Conservation (phyloP, 2,797 vertebrate genomes). For the Syndactyla subalaris region DNA sequence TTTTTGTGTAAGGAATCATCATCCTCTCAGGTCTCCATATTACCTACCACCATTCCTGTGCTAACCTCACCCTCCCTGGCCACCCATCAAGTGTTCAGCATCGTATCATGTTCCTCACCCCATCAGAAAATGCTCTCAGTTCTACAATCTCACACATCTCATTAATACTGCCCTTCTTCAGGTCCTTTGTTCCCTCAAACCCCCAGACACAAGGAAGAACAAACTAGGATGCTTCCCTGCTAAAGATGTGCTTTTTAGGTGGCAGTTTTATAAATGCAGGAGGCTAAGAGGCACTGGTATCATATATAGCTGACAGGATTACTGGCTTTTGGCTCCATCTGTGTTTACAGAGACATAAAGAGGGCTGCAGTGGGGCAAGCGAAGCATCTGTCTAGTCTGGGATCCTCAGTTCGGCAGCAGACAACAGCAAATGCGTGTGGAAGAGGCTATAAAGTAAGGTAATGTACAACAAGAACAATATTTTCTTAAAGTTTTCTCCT, state of each 20-base stretch:
- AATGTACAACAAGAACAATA: not conserved
- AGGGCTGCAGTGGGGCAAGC: not conserved
- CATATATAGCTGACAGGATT: not conserved
- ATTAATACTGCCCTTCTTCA: not conserved
- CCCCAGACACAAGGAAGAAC: not conserved
- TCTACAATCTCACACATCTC: not conserved
- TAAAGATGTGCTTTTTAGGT: not conserved
- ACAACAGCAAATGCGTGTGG: not conserved
- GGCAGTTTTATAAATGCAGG: not conserved
- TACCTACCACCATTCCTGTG: not conserved
- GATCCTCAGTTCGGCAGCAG: not conserved
- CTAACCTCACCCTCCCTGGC: not conserved
- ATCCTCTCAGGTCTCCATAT: not conserved
- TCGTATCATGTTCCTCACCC: not conserved
- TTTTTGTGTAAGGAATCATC: not conserved
- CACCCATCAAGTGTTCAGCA: not conserved
- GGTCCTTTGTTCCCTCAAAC: not conserved
- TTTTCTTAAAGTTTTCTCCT: not conserved
- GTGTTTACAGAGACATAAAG: not conserved
- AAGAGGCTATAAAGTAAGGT: not conserved
- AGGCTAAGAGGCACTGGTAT: not conserved
- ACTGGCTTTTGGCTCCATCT: not conserved
- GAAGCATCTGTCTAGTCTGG: not conserved
- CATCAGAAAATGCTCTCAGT: not conserved
- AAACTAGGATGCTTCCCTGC: rapidly evolving